These are phyloP conservation scores for Amphipoea lucens DNA, from an alignment of 2,888 invertebrate genomes.

Conservation along the genomic window DNA sequence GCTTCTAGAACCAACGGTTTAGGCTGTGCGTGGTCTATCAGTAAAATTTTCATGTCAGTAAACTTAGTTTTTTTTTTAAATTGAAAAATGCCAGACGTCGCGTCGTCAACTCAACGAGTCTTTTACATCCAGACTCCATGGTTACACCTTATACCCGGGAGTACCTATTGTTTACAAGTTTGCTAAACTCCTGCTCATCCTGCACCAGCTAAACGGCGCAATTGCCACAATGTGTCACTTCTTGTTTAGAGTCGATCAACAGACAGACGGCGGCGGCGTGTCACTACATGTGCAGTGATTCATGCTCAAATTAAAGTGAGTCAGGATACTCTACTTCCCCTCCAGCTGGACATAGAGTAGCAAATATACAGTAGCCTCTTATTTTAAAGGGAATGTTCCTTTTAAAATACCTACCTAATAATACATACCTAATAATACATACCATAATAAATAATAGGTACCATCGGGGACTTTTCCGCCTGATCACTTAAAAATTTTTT, in stretches of 20 bases:
- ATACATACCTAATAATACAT: too few relatives aligned
- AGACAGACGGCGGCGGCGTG: slow-evolving; percentile 10
- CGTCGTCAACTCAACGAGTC: neutral
- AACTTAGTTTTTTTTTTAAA: too few relatives aligned
- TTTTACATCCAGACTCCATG: neutral
- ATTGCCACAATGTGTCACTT: slow-evolving; percentile 18
- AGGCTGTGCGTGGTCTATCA: too few relatives aligned
- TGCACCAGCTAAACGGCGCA: neutral
- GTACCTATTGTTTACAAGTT: neutral
- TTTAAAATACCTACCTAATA: too few relatives aligned
- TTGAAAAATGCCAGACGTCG: neutral
- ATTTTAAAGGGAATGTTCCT: neutral
- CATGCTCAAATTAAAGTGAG: slow-evolving; percentile 40
- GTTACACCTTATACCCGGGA: neutral
- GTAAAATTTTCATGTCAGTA: too few relatives aligned
- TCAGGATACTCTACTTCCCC: slow-evolving; percentile 26
- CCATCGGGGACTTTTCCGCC: too few relatives aligned
- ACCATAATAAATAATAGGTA: too few relatives aligned
- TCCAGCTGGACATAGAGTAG: slow-evolving; percentile 30
- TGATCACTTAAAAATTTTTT: too few relatives aligned
- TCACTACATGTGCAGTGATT: slow-evolving; percentile 19
- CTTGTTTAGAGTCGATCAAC: slow-evolving; percentile 7
- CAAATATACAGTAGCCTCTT: neutral
- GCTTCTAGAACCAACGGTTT: too few relatives aligned
- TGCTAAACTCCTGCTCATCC: neutral